These are phyloP conservation scores for Argyresthia albistria DNA, from an alignment of 2,888 invertebrate genomes.

Conservation along the genomic window DNA sequence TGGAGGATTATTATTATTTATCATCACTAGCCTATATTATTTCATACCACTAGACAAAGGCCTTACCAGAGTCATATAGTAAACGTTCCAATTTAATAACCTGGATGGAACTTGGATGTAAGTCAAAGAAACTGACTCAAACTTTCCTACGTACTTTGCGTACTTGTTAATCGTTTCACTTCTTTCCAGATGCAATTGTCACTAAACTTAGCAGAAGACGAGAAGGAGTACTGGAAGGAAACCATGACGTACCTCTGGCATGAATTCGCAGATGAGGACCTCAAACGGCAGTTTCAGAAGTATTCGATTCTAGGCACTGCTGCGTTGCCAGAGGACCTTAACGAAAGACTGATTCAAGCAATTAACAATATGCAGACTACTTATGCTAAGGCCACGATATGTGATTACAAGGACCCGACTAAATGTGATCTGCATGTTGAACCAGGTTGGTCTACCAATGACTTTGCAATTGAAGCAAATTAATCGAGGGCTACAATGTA, in stretches of 20 bases:
- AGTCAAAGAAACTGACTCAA: too few species aligned
- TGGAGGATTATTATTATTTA: too few species aligned
- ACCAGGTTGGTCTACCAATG: conserved; percentile 65
- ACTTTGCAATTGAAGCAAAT: too few species aligned
- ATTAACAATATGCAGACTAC: conserved; percentile 81
- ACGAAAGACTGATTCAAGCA: conserved; percentile 72
- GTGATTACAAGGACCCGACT: conserved; percentile 73
- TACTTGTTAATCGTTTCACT: too few species aligned
- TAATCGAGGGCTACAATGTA: too few species aligned
- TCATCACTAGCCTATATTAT: too few species aligned
- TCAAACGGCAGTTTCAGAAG: conserved; percentile 82
- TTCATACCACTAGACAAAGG: too few species aligned
- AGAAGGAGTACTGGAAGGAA: conserved; percentile 77
- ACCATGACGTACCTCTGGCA: conserved; percentile 81
- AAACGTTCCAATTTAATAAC: too few species aligned
- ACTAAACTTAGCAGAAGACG: conserved; percentile 59
- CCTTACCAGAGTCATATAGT: too few species aligned
- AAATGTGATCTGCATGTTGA: conserved; percentile 82
- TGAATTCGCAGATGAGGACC: conserved; percentile 76
- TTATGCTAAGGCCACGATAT: conserved; percentile 84
- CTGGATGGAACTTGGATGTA: too few species aligned
- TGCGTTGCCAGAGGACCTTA: conserved; percentile 80
- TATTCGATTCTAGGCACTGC: conserved; percentile 80
- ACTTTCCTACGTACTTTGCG: too few species aligned
- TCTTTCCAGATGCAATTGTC: conserved; percentile 38